Evolutionary conservation across 2,888 invertebrate species (phyloP).

Genomic region (Sphecodes monilicornis): DNA sequence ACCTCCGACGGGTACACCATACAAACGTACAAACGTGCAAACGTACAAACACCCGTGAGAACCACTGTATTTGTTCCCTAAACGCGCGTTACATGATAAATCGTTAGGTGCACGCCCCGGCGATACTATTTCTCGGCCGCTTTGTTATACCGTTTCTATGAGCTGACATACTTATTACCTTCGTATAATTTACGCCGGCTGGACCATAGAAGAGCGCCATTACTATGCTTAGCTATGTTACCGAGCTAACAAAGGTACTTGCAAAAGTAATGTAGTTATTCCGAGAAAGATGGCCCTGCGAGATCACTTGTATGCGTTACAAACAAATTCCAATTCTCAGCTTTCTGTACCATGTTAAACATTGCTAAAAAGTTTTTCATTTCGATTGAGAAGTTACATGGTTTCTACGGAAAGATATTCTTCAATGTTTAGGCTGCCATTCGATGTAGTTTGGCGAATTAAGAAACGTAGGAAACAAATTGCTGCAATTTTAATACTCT

Average conservation of each 20-base stretch:
- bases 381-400: too few relatives aligned
- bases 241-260: neutral
- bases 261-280: neutral
- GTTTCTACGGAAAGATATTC: too few relatives aligned
- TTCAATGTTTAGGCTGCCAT: too few relatives aligned
- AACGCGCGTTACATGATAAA: slow-evolving; percentile 30
- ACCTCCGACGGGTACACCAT: slow-evolving; percentile 12
- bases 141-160: neutral
- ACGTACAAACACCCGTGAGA: slow-evolving; percentile 11
- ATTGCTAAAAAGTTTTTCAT: neutral
- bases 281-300: neutral
- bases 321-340: neutral
- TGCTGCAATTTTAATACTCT: too few relatives aligned
- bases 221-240: neutral
- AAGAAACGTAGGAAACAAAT: too few relatives aligned
- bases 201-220: neutral
- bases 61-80: slow-evolving; percentile 14
- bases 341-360: neutral
- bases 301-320: neutral
- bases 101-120: slow-evolving; percentile 26
- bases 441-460: too few relatives aligned
- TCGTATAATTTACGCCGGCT: slow-evolving; percentile 13
- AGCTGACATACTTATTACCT: slow-evolving; percentile 5
- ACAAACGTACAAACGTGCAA: slow-evolving; percentile 6
- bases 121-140: slow-evolving; percentile 21